A percentile compares a stretch with the other conserved stretches of the same genome.
Evolutionary conservation across 2,113 vertebrate species (phyloP).

Genomic region (Corythornis vintsioides): DNA sequence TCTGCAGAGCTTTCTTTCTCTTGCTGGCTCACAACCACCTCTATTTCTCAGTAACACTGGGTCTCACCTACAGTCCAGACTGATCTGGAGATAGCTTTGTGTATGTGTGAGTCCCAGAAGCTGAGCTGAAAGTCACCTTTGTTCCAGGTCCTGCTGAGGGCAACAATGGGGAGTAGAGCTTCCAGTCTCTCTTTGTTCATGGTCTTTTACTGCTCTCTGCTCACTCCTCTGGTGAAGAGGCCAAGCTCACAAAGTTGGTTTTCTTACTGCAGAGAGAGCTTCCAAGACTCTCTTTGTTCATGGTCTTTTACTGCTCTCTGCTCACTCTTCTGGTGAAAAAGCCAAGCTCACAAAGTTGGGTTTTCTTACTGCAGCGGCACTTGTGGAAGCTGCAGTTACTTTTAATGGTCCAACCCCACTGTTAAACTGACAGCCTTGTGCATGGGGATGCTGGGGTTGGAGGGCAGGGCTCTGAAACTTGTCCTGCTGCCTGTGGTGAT

Average conservation of each 20-base stretch:
- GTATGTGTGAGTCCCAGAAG: not conserved
- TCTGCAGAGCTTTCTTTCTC: accelerated
- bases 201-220: not conserved
- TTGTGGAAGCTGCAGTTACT: not conserved
- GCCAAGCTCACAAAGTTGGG: accelerated
- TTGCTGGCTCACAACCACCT: not conserved
- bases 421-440: not conserved
- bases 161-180: not conserved
- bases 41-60: not conserved
- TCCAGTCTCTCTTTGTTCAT: not conserved
- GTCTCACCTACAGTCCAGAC: not conserved
- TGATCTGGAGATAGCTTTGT: not conserved
- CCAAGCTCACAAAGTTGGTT: accelerated
- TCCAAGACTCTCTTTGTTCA: too few species aligned
- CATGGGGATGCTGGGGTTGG: not conserved
- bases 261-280: not conserved
- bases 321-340: not conserved
- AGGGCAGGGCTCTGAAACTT: not conserved
- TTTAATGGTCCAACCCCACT: not conserved
- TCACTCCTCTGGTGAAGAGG: not conserved
- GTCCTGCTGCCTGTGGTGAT: not conserved
- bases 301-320: not conserved
- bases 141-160: not conserved
- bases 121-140: not conserved
- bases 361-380: not conserved